phyloP scores from a whole-genome alignment of 2,113 vertebrate species.

The Tragulus kanchil region DNA sequence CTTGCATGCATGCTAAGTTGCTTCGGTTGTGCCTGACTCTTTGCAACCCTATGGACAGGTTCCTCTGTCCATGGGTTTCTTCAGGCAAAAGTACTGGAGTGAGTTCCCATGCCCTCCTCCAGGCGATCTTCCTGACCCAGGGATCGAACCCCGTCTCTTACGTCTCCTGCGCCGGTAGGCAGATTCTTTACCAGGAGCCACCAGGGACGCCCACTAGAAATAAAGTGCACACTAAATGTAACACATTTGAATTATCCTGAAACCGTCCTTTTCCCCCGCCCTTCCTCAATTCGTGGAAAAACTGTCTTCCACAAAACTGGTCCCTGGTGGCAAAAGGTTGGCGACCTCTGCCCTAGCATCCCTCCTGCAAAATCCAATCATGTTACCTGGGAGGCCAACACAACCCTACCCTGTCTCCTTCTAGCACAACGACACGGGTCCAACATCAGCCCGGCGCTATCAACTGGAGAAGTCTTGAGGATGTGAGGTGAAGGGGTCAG shows the following conservation, averaged over 20 bases:
- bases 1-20: background rate
- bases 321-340: background rate
- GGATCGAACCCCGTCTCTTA: background rate
- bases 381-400: too few species aligned
- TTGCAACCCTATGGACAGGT: background rate
- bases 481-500: background rate
- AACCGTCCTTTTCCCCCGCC: background rate
- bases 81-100: background rate
- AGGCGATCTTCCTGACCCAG: background rate
- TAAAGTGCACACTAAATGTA: background rate
- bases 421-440: background rate
- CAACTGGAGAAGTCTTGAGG: background rate
- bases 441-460: background rate
- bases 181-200: background rate
- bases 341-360: background rate
- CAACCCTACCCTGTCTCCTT: rapidly evolving
- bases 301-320: background rate
- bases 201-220: background rate
- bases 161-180: background rate
- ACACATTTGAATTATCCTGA: background rate
- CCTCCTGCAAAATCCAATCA: background rate
- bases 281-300: rapidly evolving
- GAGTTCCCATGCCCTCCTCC: background rate
- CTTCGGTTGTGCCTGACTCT: background rate
- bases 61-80: background rate